Conservation (phyloP, 2,113 vertebrate species). For the Mobula hypostoma region DNA sequence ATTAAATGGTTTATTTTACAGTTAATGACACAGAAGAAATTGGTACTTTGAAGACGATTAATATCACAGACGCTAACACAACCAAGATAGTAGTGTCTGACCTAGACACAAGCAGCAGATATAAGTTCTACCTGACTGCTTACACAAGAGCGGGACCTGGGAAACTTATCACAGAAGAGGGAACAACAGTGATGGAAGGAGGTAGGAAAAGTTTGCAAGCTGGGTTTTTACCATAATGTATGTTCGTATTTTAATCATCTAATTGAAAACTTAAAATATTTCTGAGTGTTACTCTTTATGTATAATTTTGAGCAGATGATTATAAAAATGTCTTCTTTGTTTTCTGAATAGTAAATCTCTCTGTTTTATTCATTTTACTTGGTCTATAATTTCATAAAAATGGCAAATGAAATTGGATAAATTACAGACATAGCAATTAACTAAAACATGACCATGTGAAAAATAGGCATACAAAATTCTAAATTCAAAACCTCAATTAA, state of each 20-base stretch:
- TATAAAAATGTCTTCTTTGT: background rate
- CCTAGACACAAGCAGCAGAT: conserved; percentile 72
- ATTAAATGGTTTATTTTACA: conserved; percentile 48
- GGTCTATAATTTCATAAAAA: background rate
- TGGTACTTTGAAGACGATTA: conserved; percentile 61
- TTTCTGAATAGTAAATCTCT: background rate
- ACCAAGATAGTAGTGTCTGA: conserved; percentile 67
- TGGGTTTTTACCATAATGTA: background rate
- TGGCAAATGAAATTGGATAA: background rate
- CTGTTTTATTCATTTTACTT: background rate
- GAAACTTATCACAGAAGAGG: conserved; percentile 71
- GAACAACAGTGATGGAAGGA: conserved; percentile 67
- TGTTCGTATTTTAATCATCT: background rate
- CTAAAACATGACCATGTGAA: background rate
- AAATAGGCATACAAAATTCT: background rate
- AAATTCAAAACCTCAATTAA: background rate
- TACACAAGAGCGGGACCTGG: conserved; percentile 82
- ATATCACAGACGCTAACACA: conserved; percentile 59
- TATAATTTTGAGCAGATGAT: background rate
- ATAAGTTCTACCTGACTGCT: conserved; percentile 81
- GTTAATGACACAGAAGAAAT: conserved; percentile 80
- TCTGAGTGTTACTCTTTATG: background rate
- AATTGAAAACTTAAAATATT: background rate
- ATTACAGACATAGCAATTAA: background rate
- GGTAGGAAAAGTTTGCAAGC: conserved; percentile 62